Base-by-base conservation (phyloP, 2,113 vertebrate species). In the Apteryx owenii region DNA sequence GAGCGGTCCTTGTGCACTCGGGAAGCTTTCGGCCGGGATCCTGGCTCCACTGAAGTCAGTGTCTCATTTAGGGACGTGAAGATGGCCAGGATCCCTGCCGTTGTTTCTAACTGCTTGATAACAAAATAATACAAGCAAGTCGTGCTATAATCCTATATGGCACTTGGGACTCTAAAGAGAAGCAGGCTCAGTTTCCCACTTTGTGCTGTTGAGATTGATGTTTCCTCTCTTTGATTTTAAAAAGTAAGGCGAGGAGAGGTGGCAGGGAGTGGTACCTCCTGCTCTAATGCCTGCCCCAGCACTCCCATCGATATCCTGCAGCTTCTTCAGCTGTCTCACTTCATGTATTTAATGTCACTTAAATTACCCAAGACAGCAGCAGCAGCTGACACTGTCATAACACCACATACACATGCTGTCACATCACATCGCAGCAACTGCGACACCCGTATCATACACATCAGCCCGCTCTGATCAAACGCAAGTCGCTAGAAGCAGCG, bases 1-100 rank as follows among this genome's bases (percentile, higher is more conserved):
- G 54, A 26, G 28, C 1, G 33, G 54, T 5, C 0, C 13, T 12
- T 0, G 0, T n/a, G 51, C 29, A 9, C 56, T 31, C 16, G 0
- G 64, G 10, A 33, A 70, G 48, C 75, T 40, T 40, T 26, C 0
- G 2, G 28, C 38, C 68, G 5, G 48, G 21, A 31, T 13, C 12
- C 72, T 4, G 26, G 1, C 58, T 87, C 61, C 16, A 5, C 51
- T 15, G 14, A 51, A 44, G 7, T 51, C 31, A 42, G 8, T 19
- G 33, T 79, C 56, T 88, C 72, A 14, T 46, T 36, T 2, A 9
- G 46, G 66, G 46, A 79, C 53, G 46, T 13, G 7, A 26, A 62
- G 22, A 33, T 56, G 48, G 36, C 15, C 19, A 23, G 17, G 76
- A 64, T 3, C 46, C 25, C 40, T 66, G 65, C 20, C 84, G 29